A percentile compares a stretch with the other conserved stretches of the same genome.
Conservation (phyloP, 92 coral and sea anemone species). For the Ricordea florida region DNA sequence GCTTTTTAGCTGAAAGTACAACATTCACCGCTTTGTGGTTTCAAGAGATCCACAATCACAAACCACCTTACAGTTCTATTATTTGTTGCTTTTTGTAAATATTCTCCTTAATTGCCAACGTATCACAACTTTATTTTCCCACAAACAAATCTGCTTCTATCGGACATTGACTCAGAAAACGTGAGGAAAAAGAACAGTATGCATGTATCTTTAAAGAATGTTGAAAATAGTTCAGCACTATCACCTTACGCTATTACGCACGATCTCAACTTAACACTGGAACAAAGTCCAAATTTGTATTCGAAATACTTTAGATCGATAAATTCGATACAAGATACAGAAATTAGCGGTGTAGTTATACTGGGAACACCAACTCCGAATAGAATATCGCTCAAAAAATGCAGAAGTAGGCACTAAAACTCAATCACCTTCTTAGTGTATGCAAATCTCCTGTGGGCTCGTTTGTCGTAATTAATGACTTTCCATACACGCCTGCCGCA, state of each 20-base stretch:
- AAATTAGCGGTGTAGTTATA: slow-evolving; percentile 3
- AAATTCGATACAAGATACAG: slow-evolving; percentile 6
- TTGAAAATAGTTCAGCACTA: neutral
- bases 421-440: slow-evolving; percentile 23
- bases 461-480: slow-evolving; percentile 78
- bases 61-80: neutral
- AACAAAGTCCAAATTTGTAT: slow-evolving; percentile 17
- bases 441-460: slow-evolving; percentile 73
- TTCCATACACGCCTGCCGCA: slow-evolving; percentile 84
- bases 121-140: no score
- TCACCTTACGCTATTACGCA: neutral
- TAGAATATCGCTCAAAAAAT: slow-evolving; percentile 5
- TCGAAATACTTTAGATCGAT: slow-evolving; percentile 24
- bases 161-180: no score
- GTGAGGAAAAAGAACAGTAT: no score
- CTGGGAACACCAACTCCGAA: neutral
- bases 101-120: neutral
- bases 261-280: neutral
- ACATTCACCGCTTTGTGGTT: neutral
- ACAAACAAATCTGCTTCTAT: no score
- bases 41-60: neutral
- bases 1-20: no score
- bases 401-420: slow-evolving; percentile 1
- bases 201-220: no score
- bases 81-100: slow-evolving; percentile 1